phyloP scores from a whole-genome alignment of 2,888 invertebrate species.

The Caenorhabditis drosophilae region DNA sequence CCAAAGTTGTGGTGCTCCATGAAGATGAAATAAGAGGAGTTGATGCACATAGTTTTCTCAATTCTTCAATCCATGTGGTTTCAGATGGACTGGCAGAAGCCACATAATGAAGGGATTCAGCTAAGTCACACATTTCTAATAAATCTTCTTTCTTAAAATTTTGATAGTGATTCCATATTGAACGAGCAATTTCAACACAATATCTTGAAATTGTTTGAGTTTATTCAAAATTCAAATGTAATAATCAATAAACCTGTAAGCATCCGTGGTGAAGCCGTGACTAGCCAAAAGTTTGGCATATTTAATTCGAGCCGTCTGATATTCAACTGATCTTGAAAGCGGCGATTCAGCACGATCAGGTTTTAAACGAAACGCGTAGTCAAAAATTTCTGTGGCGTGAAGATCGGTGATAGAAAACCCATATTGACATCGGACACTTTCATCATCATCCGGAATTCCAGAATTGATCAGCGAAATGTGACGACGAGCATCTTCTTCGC shows the following conservation, averaged over 20 bases:
- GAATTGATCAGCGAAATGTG: slow-evolving; percentile 63
- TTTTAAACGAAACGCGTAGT: slow-evolving; percentile 51
- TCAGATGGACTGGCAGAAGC: slow-evolving; percentile 25
- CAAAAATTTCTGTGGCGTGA: slow-evolving; percentile 64
- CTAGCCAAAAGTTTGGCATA: slow-evolving; percentile 57
- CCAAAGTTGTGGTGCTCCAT: too few species aligned
- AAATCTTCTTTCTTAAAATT: slow-evolving; percentile 22
- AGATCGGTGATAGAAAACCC: slow-evolving; percentile 56
- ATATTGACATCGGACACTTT: slow-evolving; percentile 13
- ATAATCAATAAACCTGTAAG: slow-evolving; percentile 27
- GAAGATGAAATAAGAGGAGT: too few species aligned
- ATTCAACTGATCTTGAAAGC: slow-evolving; percentile 43
- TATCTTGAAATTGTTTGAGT: slow-evolving; percentile 21
- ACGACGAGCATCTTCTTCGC: slow-evolving; percentile 43
- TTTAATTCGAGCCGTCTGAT: slow-evolving; percentile 48
- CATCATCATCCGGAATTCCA: slow-evolving; percentile 62
- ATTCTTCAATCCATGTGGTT: slow-evolving; percentile 28
- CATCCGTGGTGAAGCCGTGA: slow-evolving; percentile 46
- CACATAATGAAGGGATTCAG: slow-evolving; percentile 41
- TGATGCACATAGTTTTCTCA: slow-evolving; percentile 15
- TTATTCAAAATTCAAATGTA: not conserved
- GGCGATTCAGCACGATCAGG: slow-evolving; percentile 27
- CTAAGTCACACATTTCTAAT: slow-evolving; percentile 49
- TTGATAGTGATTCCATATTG: slow-evolving; percentile 24
- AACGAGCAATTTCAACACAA: slow-evolving; percentile 38